Base-by-base conservation (phyloP, 2,888 invertebrate species). In the Torymus texanus region DNA sequence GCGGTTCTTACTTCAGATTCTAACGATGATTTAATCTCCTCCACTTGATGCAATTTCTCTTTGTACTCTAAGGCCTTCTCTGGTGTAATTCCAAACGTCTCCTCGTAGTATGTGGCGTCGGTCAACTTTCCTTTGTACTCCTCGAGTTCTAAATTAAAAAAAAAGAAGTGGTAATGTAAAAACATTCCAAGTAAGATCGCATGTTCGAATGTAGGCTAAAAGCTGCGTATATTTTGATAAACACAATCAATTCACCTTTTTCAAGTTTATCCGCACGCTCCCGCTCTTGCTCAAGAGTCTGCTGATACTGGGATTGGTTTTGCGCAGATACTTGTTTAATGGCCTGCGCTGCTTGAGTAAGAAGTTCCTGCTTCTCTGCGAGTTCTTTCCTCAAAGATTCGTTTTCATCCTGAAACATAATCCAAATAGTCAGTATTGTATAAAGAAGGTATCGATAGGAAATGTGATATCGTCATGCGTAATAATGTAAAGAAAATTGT, bases 271-370 rank as follows among this genome's bases (percentile, higher is more conserved):
- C 83, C 78, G 88, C 87, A 82, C 85, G 88, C 71, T 83, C 84
- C 50, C 85, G 84, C 72, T 90, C 88, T 12, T 80, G 83, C 62
- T 88, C 86, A 21, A 90, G 82, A 2, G 88, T 86, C 73, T 88
- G 85, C 76, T 89, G 86, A 81, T 88, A 88, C 68, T 88, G 85
- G 11, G 84, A 83, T 82, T 88, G 86, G 83, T 88, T 86, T 53
- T 82, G 88, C 2, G 86, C 90, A 84, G 85, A 88, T 80, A 85
- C 91, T 88, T 91, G 92, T 87, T 92, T 93, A 87, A 96, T 94
- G 0, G 96, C 96, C 89, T 94, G 95, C 5, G 96, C 96, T 0
- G 97, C 97, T 84, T 96, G 95, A 84, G 94, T 94, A 21, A 97
- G 92, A 81, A 97, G 92, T 86, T 95, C 95, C 87, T 97, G 96